phyloP scores from a whole-genome alignment of 2,888 invertebrate species.

The Ectobius pallidus region DNA sequence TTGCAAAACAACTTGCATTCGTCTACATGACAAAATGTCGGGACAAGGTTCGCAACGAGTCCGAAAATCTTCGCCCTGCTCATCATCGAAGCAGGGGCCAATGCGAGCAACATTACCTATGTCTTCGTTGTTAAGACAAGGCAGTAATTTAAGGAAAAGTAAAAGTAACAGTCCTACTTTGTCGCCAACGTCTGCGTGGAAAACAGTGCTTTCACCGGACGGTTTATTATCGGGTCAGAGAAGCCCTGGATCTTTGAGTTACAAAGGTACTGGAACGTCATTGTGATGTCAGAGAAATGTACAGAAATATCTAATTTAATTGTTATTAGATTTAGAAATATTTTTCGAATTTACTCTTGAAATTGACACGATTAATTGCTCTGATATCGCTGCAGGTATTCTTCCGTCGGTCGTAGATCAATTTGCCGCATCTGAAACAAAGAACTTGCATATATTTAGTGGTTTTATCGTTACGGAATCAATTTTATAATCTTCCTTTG shows the following conservation, averaged over 20 bases:
- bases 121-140: conserved; percentile 71
- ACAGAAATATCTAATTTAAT: no score
- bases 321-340: no score
- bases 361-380: no score
- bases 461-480: not conserved
- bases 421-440: not conserved
- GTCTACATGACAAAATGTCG: conserved; percentile 61
- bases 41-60: conserved; percentile 58
- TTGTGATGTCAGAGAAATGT: not conserved
- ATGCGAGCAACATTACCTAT: conserved; percentile 79
- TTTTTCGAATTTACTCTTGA: no score
- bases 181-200: conserved; percentile 71
- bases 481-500: not conserved
- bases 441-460: not conserved
- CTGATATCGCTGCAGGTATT: no score
- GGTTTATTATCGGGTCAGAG: conserved; percentile 72
- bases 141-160: conserved; percentile 64
- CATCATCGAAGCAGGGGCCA: conserved; percentile 66
- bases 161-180: conserved; percentile 68
- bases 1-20: conserved; percentile 54
- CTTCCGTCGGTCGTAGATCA: no score
- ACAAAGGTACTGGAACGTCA: conserved; percentile 63
- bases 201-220: conserved; percentile 70
- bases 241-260: conserved; percentile 74
- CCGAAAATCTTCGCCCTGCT: conserved; percentile 72